Base-by-base conservation (phyloP, 2,888 invertebrate species). In the Agonum fuliginosum region DNA sequence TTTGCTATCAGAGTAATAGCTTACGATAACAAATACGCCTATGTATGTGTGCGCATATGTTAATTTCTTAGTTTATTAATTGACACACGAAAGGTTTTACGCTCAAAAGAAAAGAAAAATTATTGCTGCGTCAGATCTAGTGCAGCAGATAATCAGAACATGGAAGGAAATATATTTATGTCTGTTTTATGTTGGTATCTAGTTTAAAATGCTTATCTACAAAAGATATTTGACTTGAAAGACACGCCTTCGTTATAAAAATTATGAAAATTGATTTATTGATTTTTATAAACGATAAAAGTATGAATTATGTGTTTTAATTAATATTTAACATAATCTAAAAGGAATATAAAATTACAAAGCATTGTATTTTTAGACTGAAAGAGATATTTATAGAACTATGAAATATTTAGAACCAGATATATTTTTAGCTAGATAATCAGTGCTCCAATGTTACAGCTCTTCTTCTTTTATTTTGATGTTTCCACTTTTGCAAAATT, bases 51-150 rank as follows among this genome's bases (percentile, higher is more conserved):
- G 41, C 19, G 41, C 67, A 20, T 67, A 67, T 67, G 65, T 10
- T 65, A 65, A 65, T 30, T 65, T n/a, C 14, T 2, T 10, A 14
- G 4, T 67, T 67, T 67, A 67, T 67, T 67, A 67, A 67, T 37
- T 67, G 67, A 67, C 67, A 67, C 41, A 67, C 67, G 67, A 22
- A 67, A 67, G 41, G 41, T 54, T 54, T 54, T 54, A 19, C 20
- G 54, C 54, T n/a, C 20, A 54, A 22, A 19, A 54, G 22, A 51
- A 65, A 51, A 65, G 34, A 22, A 67, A 67, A 67, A 67, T 37
- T 67, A 19, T 37, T 37, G 19, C 34, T 37, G 14, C 24, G 67
- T 0, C 17, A 67, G 67, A 67, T 67, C 67, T 67, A 67, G 67
- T 37, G 17, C 67, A 67, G 19, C 20, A 20, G 67, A 67, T 67